Evolutionary conservation across 2,797 vertebrate genomes (phyloP), one percentile per base, ranked within the genome.

Genomic region (Tragelaphus oryx): DNA sequence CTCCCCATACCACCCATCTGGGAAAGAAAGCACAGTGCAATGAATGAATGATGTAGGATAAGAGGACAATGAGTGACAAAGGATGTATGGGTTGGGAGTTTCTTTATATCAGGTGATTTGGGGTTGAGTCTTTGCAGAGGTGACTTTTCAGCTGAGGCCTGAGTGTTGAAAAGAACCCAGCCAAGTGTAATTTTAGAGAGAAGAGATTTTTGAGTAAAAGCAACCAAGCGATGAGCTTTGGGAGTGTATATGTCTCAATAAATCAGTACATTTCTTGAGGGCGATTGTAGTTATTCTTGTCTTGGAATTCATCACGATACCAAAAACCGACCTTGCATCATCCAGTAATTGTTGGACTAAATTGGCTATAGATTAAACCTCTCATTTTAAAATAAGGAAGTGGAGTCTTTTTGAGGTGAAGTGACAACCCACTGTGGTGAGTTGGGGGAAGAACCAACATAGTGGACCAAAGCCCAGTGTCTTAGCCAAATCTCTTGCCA

Each of bases 241-340:
- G 5, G 41, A 13, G 9, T 48, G 3, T 68, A 17, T 13, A 8
- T 75, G 22, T 37, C 30, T 65, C 68, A 37, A 30, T 33, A 50
- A 59, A 83, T 68, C 26, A 22, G 8, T 44, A 86, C 37, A 28
- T 28, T 62, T 33, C 37, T 54, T 14, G 28, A 81, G 10, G 60
- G 17, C 5, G 3, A 54, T 22, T 82, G 20, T 11, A 17, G 71
- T 18, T 24, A 46, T 9, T 76, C 33, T 74, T 17, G 4, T 57
- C 22, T 92, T 52, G 68, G n/a, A 94, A 37, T 48, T 28, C 22
- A 8, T 13, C 55, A 7, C 1, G 6, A 28, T 6, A 28, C 46
- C n/a, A 44, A 93, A 46, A 62, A 18, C 18, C 5, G 2, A 24
- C 0, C 0, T 52, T 8, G 8, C 1, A 5, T 24, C 62, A 41